Conservation (phyloP, 1,140 invertebrate genomes). For the Anastrepha obliqua region DNA sequence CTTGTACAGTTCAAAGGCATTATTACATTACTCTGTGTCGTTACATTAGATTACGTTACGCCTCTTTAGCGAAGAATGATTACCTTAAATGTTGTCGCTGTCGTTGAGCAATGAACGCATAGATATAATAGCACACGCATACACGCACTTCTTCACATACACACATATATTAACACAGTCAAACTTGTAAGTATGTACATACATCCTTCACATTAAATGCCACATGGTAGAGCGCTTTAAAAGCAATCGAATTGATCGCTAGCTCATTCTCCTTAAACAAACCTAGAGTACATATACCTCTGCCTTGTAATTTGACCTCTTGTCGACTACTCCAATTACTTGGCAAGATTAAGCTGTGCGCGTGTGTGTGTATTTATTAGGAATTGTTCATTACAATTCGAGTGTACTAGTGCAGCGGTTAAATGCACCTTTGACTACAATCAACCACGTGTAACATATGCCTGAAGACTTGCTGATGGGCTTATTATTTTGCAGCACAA, state of each 20-base stretch:
- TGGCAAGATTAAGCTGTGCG: not conserved
- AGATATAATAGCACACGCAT: not conserved
- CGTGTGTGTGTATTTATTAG: not conserved
- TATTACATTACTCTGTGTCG: slow-evolving; percentile 45
- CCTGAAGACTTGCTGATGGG: too few species aligned
- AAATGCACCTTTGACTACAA: too few species aligned
- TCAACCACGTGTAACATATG: too few species aligned
- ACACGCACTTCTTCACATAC: not conserved
- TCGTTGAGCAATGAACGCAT: not conserved
- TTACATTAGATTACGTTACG: slow-evolving; percentile 52
- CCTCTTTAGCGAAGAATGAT: slow-evolving; percentile 49
- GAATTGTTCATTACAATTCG: too few species aligned
- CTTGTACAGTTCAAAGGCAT: slow-evolving; percentile 7
- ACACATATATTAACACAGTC: not conserved
- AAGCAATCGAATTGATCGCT: slow-evolving; percentile 30
- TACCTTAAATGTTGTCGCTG: slow-evolving; percentile 34
- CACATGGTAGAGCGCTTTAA: slow-evolving; percentile 2
- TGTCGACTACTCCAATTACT: not conserved
- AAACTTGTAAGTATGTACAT: not conserved
- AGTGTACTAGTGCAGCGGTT: too few species aligned
- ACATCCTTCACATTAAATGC: not conserved
- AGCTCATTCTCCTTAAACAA: not conserved
- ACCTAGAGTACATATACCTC: not conserved
- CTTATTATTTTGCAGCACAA: too few species aligned
- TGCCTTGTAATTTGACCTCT: not conserved